A percentile compares a stretch with the other conserved stretches of the same genome.
Evolutionary conservation across 2,888 invertebrate species (phyloP).

Genomic region (Parthenolecanium corni): DNA sequence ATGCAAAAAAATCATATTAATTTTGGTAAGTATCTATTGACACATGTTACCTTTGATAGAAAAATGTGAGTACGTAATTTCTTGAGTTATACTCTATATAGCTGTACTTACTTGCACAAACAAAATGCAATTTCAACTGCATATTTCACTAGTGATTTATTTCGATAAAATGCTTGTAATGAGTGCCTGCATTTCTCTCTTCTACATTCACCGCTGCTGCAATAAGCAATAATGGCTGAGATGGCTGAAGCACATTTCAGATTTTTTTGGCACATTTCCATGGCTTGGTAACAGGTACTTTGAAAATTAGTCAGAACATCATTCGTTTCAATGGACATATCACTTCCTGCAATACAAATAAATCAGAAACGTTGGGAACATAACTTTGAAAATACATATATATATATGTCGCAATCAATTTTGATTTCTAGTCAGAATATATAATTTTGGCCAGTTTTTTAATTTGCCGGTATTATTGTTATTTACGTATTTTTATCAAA

Average conservation of each 20-base stretch:
- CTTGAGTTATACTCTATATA: no score
- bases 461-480: no score
- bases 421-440: no score
- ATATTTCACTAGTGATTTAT: constrained; percentile 55
- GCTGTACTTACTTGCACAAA: constrained; percentile 69
- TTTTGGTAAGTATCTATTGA: constrained; percentile 3
- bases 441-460: no score
- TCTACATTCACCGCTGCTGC: constrained; percentile 62
- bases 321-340: constrained; percentile 42
- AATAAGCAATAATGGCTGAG: constrained; percentile 73
- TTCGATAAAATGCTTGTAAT: constrained; percentile 71
- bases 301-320: constrained; percentile 54
- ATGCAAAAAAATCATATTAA: not conserved
- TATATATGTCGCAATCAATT: no score
- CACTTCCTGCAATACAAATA: constrained; percentile 18
- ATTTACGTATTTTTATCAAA: no score
- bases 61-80: no score
- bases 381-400: no score
- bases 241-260: constrained; percentile 64
- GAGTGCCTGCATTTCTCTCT: constrained; percentile 80
- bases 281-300: constrained; percentile 77
- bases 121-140: constrained; percentile 85
- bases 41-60: no score
- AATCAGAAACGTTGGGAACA: no score
- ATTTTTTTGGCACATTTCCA: constrained; percentile 71